These are phyloP conservation scores for Grapholita molesta DNA, from an alignment of 1,140 invertebrate genomes.

Conservation along the genomic window DNA sequence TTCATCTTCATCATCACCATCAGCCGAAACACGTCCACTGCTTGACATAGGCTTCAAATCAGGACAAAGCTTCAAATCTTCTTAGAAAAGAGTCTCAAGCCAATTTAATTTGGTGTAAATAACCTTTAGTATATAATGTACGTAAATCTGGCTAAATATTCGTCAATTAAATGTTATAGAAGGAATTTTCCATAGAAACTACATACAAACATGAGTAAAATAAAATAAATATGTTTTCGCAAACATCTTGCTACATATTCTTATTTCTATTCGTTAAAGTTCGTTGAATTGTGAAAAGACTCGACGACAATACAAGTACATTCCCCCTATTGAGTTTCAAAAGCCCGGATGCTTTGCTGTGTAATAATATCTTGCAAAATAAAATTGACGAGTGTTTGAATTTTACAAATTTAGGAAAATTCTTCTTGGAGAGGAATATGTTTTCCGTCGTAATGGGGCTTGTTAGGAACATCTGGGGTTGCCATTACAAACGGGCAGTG, in stretches of 20 bases:
- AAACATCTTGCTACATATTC: neutral
- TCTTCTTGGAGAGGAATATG: neutral
- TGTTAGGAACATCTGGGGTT: slow-evolving; percentile 3
- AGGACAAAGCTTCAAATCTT: too few relatives aligned
- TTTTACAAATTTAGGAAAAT: neutral
- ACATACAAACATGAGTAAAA: neutral
- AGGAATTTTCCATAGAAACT: too few relatives aligned
- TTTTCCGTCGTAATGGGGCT: neutral
- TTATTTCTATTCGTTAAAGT: neutral
- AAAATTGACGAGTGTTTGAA: neutral
- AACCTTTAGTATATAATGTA: too few relatives aligned
- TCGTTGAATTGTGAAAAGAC: neutral
- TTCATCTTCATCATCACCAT: too few relatives aligned
- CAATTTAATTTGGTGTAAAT: too few relatives aligned
- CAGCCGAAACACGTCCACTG: too few relatives aligned
- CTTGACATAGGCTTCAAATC: too few relatives aligned
- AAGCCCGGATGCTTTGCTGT: neutral
- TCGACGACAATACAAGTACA: neutral
- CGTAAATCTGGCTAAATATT: too few relatives aligned
- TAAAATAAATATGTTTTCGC: neutral
- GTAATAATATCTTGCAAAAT: neutral
- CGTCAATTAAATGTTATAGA: too few relatives aligned
- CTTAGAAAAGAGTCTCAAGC: too few relatives aligned
- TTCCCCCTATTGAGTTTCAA: neutral
- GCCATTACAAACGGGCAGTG: neutral